Percentiles rank a stretch among this genome's conserved stretches.
Evolutionary conservation across 2,888 invertebrate species (phyloP).

Genomic region (Gymnoscelis rufifasciata): DNA sequence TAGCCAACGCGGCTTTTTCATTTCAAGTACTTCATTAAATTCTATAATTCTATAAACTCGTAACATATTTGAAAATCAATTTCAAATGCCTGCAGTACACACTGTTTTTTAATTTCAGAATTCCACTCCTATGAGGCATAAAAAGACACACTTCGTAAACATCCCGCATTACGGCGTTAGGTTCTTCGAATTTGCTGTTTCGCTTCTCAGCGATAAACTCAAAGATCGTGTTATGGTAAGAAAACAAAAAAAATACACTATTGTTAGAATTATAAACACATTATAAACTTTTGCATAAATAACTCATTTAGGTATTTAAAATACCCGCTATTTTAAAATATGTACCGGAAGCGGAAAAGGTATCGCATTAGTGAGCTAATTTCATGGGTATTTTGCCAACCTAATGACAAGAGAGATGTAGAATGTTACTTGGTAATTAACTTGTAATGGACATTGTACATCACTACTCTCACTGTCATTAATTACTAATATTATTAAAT

Average conservation of each 20-base stretch:
- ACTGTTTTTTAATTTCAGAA: constrained; percentile 80
- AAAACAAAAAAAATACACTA: too few species aligned
- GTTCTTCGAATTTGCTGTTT: constrained; percentile 89
- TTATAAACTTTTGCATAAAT: too few species aligned
- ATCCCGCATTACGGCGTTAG: constrained; percentile 89
- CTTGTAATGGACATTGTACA: too few species aligned
- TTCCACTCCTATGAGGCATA: constrained; percentile 94
- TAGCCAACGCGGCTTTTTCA: too few species aligned
- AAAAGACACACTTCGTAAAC: constrained; percentile 91
- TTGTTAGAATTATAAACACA: too few species aligned
- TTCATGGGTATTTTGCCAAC: constrained; percentile 9
- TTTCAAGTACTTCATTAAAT: too few species aligned
- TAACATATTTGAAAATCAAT: too few species aligned
- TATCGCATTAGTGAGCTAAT: not conserved
- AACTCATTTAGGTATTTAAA: too few species aligned
- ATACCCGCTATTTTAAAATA: not conserved
- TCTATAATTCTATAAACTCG: too few species aligned
- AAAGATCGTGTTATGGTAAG: constrained; percentile 88
- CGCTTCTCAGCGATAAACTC: constrained; percentile 90
- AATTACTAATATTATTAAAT: too few species aligned
- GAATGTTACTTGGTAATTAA: constrained; percentile 6
- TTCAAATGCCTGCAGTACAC: not conserved
- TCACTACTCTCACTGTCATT: too few species aligned
- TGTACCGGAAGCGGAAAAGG: not conserved
- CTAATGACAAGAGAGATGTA: not conserved